Conservation (phyloP, 2,888 invertebrate species). For the Magallana nippona region DNA sequence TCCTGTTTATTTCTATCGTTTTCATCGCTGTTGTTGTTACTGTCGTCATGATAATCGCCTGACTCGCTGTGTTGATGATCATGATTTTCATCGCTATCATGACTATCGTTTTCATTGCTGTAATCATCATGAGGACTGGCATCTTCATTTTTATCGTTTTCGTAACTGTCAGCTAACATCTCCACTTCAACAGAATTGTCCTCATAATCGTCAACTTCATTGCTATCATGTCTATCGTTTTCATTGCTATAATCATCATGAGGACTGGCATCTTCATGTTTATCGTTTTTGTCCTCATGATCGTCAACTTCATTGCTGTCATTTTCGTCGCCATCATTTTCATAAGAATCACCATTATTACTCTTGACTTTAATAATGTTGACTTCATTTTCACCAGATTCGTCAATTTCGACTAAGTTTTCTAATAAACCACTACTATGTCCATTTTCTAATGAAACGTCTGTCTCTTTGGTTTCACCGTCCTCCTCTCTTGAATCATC, state of each 20-base stretch:
- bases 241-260: too few species aligned
- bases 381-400: conserved; percentile 1
- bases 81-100: too few species aligned
- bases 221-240: background rate
- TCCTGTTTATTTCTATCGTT: too few species aligned
- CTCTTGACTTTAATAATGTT: background rate
- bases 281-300: background rate
- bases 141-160: background rate
- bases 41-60: background rate
- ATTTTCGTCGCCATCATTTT: conserved; percentile 13
- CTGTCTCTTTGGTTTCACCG: too few species aligned
- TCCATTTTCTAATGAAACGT: background rate
- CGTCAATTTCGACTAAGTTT: background rate
- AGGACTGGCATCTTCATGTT: background rate
- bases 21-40: background rate
- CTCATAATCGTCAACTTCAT: background rate
- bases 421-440: background rate
- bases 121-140: too few species aligned
- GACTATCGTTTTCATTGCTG: too few species aligned
- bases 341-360: background rate
- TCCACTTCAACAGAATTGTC: too few species aligned
- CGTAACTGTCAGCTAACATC: too few species aligned
- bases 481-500: too few species aligned
- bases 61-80: background rate
- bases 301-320: background rate